Evolutionary conservation across 2,797 vertebrate species (phyloP).

Genomic region (Tenualosa ilisha): DNA sequence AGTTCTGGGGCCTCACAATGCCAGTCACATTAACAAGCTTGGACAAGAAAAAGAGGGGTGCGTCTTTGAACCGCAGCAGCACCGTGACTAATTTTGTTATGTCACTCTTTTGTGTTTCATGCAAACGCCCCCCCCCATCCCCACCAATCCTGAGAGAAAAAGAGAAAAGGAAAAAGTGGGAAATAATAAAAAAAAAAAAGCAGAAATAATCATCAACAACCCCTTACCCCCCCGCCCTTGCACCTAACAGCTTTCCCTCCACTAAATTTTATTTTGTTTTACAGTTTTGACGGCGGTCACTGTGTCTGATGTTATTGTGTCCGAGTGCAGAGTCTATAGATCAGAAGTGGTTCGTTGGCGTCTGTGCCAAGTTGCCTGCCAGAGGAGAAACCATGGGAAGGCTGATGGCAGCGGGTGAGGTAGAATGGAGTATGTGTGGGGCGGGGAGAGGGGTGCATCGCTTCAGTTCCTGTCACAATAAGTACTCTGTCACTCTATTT

Average conservation of each 20-base stretch:
- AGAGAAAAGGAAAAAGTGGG: not conserved
- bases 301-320: constrained; percentile 17
- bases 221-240: not conserved
- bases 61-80: constrained; percentile 45
- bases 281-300: not conserved
- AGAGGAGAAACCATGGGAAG: not conserved
- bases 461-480: constrained; percentile 42
- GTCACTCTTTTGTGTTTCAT: constrained; percentile 33
- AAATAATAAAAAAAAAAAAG: not conserved
- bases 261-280: not conserved
- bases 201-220: not conserved
- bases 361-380: constrained; percentile 44
- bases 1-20: constrained; percentile 49
- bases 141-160: not conserved
- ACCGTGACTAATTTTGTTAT: constrained; percentile 43
- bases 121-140: not conserved
- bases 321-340: not conserved
- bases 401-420: not conserved
- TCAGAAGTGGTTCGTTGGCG: not conserved
- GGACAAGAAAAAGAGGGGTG: constrained; percentile 32
- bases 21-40: constrained; percentile 40
- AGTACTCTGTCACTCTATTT: constrained; percentile 37
- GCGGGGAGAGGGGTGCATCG: not conserved
- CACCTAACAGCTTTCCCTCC: not conserved
- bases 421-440: not conserved